These are phyloP conservation scores for Morpho achilles DNA, from an alignment of 2,888 invertebrate genomes.

Conservation along the genomic window DNA sequence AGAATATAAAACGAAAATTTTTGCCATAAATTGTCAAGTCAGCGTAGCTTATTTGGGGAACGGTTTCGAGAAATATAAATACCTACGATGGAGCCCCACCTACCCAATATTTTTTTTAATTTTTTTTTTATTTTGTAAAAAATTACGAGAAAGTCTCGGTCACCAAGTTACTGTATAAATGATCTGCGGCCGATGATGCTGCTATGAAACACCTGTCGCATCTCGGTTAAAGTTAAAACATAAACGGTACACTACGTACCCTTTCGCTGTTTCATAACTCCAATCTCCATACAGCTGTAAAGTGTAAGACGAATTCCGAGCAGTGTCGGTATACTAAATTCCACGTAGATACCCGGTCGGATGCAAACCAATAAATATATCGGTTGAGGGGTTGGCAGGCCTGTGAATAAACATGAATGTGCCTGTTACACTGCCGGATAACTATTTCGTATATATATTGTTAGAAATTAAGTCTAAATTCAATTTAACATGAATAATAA, in stretches of 20 bases:
- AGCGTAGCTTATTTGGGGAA: too few species aligned
- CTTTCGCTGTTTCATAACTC: constrained; percentile 17
- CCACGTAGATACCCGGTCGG: constrained; percentile 49
- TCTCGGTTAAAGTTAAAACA: not conserved
- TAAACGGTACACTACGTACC: constrained; percentile 20
- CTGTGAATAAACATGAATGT: constrained; percentile 45
- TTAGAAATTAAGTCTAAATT: not conserved
- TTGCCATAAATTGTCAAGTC: too few species aligned
- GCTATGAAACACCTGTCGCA: too few species aligned
- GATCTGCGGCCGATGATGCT: too few species aligned
- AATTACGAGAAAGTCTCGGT: too few species aligned
- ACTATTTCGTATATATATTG: not conserved
- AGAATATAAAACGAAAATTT: too few species aligned
- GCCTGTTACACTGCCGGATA: constrained; percentile 23
- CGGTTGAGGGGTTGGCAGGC: constrained; percentile 46
- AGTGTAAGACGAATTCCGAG: constrained; percentile 62
- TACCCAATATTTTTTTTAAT: too few species aligned
- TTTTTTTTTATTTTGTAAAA: too few species aligned
- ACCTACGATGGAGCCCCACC: too few species aligned
- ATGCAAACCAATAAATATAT: constrained; percentile 69
- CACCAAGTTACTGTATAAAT: too few species aligned
- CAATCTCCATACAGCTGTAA: constrained; percentile 57
- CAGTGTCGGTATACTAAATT: constrained; percentile 44
- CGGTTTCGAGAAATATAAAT: too few species aligned
- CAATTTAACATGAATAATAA: too few species aligned